A percentile compares a stretch with the other conserved stretches of the same genome.
phyloP scores from a whole-genome alignment of 2,797 vertebrate genomes.

The Valencia hispanica region DNA sequence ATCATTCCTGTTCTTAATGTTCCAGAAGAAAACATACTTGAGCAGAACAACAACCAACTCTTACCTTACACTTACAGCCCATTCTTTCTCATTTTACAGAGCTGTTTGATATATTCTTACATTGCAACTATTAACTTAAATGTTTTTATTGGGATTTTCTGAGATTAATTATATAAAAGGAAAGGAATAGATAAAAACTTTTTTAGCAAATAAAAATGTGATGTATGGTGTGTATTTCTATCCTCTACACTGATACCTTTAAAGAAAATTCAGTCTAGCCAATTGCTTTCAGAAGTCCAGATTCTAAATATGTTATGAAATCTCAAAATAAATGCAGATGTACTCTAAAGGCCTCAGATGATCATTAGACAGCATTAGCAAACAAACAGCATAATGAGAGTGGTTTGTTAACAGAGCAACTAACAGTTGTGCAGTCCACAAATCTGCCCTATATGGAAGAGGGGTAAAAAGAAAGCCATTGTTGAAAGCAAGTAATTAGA shows the following conservation, averaged over 20 bases:
- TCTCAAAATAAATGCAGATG: not conserved
- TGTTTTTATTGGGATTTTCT: not conserved
- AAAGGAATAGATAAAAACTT: not conserved
- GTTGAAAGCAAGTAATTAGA: not conserved
- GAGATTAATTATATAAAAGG: not conserved
- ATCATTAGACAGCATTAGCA: not conserved
- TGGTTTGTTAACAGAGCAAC: not conserved
- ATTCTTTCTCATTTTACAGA: not conserved
- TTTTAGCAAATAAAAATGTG: not conserved
- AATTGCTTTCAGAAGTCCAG: not conserved
- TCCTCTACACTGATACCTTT: not conserved
- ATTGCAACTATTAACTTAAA: not conserved
- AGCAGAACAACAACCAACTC: not conserved
- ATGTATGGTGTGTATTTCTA: not conserved
- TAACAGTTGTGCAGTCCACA: not conserved
- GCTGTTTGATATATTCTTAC: not conserved
- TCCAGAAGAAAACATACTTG: not conserved
- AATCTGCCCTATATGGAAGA: not conserved
- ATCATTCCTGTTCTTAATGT: not conserved
- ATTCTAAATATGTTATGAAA: not conserved
- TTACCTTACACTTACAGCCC: not conserved
- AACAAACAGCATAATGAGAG: not conserved
- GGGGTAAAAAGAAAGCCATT: not conserved
- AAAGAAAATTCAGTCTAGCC: not conserved
- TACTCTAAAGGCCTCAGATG: not conserved